Percentiles rank a stretch among this genome's conserved stretches.
phyloP scores from a whole-genome alignment of 2,888 invertebrate genomes.

The Stegophylla sp. region DNA sequence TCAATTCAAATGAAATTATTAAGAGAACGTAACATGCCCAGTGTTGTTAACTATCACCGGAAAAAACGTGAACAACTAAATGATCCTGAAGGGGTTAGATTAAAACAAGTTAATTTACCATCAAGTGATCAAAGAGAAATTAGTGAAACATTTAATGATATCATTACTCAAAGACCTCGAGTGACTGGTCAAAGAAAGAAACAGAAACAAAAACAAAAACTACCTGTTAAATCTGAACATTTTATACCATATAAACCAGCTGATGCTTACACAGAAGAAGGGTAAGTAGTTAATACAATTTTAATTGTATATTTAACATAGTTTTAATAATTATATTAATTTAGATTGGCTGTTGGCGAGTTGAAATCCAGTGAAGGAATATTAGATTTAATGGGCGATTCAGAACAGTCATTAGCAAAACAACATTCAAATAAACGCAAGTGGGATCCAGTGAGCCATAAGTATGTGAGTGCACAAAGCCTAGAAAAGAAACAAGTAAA shows the following conservation, averaged over 20 bases:
- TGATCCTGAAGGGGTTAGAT: constrained; percentile 61
- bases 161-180: constrained; percentile 60
- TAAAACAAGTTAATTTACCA: constrained; percentile 51
- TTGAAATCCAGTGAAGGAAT: constrained; percentile 59
- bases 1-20: constrained; percentile 88
- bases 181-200: constrained; percentile 60
- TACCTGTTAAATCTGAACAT: constrained; percentile 75
- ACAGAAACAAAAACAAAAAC: constrained; percentile 49
- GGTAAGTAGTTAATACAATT: constrained; percentile 67
- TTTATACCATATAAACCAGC: constrained; percentile 85
- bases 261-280: constrained; percentile 84
- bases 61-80: constrained; percentile 65
- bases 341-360: constrained; percentile 50
- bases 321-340: constrained; percentile 22
- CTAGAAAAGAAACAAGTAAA: constrained; percentile 70
- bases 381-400: constrained; percentile 85
- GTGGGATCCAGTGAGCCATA: constrained; percentile 85
- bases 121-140: constrained; percentile 62
- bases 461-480: constrained; percentile 76
- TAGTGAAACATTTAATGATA: constrained; percentile 62
- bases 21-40: constrained; percentile 74
- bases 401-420: constrained; percentile 71
- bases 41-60: constrained; percentile 67
- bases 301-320: neutral
- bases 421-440: constrained; percentile 67